Evolutionary conservation across 53 echinoderm and acorn worm genomes (phyloP).

Genomic region (Glandiceps talaboti): DNA sequence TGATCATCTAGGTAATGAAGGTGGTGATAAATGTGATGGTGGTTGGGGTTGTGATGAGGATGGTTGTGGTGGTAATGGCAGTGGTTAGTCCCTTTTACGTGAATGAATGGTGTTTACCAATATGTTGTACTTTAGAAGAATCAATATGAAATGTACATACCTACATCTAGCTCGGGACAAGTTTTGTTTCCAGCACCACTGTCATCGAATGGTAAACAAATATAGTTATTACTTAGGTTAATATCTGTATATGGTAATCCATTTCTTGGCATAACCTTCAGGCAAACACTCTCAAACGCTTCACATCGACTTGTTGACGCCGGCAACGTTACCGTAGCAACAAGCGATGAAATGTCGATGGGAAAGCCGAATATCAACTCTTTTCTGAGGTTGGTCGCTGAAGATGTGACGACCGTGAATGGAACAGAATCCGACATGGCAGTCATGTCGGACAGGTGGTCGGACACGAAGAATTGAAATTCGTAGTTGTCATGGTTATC

Average conservation of each 20-base stretch:
- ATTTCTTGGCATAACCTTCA: background rate
- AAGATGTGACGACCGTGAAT: background rate
- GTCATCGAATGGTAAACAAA: background rate
- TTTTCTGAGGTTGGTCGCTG: background rate
- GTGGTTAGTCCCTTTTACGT: no score
- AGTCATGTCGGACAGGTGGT: background rate
- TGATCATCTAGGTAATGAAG: no score
- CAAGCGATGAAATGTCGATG: background rate
- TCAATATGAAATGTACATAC: no score
- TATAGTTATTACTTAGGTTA: background rate
- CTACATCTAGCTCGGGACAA: background rate
- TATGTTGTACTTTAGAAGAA: no score
- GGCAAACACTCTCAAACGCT: background rate
- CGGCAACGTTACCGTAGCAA: background rate
- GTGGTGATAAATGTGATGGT: no score
- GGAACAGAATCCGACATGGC: background rate
- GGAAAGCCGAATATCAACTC: background rate
- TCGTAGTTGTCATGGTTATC: background rate
- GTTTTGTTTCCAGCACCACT: background rate
- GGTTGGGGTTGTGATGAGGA: no score
- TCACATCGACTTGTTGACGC: background rate
- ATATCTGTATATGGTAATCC: background rate
- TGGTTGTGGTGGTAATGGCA: no score
- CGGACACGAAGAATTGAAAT: background rate
- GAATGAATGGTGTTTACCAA: no score